Conservation (phyloP, 1,140 invertebrate species). For the Bombus superbus region DNA sequence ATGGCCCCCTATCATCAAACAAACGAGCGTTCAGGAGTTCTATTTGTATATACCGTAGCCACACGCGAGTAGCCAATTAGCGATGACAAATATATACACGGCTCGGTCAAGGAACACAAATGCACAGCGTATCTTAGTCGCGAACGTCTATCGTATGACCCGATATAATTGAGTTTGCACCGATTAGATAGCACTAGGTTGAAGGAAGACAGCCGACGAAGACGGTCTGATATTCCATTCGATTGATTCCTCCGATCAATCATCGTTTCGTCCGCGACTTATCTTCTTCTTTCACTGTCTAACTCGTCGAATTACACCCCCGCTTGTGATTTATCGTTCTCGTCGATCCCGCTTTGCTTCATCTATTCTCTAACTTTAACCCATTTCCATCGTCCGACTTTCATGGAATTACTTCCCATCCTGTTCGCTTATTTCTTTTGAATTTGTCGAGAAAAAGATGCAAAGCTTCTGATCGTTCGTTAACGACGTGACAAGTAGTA, state of each 20-base stretch:
- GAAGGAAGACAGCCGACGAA: no score
- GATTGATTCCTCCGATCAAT: constrained; percentile 9
- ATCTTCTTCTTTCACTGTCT: constrained; percentile 15
- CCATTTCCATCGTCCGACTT: neutral
- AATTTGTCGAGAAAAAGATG: neutral
- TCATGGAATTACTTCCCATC: no score
- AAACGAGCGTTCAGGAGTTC: neutral
- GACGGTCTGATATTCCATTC: neutral
- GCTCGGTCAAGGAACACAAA: neutral
- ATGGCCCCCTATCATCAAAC: neutral
- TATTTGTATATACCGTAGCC: neutral
- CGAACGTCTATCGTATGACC: neutral
- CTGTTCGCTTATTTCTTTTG: neutral
- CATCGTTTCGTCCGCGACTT: neutral
- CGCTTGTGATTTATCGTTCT: neutral
- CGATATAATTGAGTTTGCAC: constrained; percentile 6
- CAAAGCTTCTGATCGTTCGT: neutral
- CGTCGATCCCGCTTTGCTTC: neutral
- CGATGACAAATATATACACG: constrained; percentile 22
- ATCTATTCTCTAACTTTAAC: neutral
- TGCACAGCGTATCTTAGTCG: neutral
- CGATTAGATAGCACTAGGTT: neutral
- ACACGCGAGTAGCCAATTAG: constrained; percentile 29
- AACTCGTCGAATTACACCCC: neutral
- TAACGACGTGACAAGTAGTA: neutral